Conservation (phyloP, 2,888 invertebrate species). For the Oscheius onirici region DNA sequence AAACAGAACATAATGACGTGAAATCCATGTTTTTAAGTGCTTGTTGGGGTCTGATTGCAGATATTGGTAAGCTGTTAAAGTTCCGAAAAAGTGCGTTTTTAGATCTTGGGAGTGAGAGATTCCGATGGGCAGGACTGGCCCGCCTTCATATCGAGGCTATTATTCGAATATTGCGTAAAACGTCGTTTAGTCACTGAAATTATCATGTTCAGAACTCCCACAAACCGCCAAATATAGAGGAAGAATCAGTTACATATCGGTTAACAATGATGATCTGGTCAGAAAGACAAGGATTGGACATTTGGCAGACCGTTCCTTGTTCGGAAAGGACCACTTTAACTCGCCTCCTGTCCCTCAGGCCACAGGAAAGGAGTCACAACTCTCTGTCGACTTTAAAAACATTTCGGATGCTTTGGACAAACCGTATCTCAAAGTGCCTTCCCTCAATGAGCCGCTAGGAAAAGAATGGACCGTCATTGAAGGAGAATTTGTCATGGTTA, state of each 20-base stretch:
- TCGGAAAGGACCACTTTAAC: conserved; percentile 55
- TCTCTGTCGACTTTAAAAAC: not conserved
- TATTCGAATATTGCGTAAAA: conserved; percentile 51
- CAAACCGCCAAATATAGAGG: conserved; percentile 51
- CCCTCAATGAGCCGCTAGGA: conserved; percentile 46
- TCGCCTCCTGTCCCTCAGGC: conserved; percentile 35
- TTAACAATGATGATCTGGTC: conserved; percentile 43
- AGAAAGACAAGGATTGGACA: conserved; percentile 46
- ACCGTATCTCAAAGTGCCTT: conserved; percentile 32
- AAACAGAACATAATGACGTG: conserved; percentile 42
- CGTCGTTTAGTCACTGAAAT: not conserved
- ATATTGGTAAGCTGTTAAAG: conserved; percentile 49
- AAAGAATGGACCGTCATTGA: conserved; percentile 53
- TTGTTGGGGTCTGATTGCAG: conserved; percentile 62
- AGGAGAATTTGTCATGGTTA: conserved; percentile 53
- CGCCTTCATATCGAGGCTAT: conserved; percentile 62
- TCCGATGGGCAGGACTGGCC: conserved; percentile 59
- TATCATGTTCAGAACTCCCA: conserved; percentile 45
- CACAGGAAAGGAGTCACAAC: not conserved
- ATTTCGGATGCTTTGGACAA: not conserved
- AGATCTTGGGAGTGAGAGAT: conserved; percentile 61
- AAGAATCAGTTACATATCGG: conserved; percentile 56
- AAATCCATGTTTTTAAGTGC: conserved; percentile 59
- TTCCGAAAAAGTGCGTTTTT: not conserved
- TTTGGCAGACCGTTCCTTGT: conserved; percentile 35